phyloP scores from a whole-genome alignment of 2,888 invertebrate species.

The Caenorhabditis panamensis region DNA sequence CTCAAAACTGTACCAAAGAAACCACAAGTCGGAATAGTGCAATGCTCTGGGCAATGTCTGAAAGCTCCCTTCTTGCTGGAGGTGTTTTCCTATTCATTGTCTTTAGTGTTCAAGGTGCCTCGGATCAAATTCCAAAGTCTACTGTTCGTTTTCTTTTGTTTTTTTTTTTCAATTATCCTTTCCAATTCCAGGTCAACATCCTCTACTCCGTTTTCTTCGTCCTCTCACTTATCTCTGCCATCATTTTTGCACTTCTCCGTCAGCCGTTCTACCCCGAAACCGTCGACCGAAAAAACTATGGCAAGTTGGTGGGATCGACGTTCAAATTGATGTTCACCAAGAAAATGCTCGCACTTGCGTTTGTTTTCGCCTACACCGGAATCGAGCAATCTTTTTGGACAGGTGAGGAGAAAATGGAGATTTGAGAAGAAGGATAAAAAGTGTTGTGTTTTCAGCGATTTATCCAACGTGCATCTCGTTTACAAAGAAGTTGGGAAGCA shows the following conservation, averaged over 20 bases:
- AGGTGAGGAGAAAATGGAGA: constrained; percentile 55
- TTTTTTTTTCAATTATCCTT: neutral
- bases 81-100: constrained; percentile 94
- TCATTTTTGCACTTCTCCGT: constrained; percentile 82
- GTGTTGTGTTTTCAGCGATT: constrained; percentile 85
- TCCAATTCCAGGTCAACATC: constrained; percentile 84
- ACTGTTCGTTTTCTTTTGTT: constrained; percentile 56
- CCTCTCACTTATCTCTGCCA: constrained; percentile 86
- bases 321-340: constrained; percentile 70
- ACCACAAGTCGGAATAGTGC: constrained; percentile 70
- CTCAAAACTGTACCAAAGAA: constrained; percentile 68
- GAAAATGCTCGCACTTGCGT: constrained; percentile 70
- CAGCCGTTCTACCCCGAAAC: constrained; percentile 69
- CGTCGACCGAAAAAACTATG: constrained; percentile 44
- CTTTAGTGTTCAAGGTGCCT: constrained; percentile 84
- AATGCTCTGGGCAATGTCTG: constrained; percentile 66
- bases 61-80: constrained; percentile 88
- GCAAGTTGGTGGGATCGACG: constrained; percentile 60
- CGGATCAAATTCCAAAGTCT: constrained; percentile 67
- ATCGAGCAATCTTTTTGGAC: constrained; percentile 73
- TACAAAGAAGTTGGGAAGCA: constrained; percentile 85
- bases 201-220: constrained; percentile 88
- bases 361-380: constrained; percentile 71
- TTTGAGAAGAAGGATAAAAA: neutral
- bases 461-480: constrained; percentile 94